A percentile compares a stretch with the other conserved stretches of the same genome.
These are phyloP conservation scores for Eospalax fontanierii DNA, from an alignment of 2,797 vertebrate genomes.

Conservation along the genomic window DNA sequence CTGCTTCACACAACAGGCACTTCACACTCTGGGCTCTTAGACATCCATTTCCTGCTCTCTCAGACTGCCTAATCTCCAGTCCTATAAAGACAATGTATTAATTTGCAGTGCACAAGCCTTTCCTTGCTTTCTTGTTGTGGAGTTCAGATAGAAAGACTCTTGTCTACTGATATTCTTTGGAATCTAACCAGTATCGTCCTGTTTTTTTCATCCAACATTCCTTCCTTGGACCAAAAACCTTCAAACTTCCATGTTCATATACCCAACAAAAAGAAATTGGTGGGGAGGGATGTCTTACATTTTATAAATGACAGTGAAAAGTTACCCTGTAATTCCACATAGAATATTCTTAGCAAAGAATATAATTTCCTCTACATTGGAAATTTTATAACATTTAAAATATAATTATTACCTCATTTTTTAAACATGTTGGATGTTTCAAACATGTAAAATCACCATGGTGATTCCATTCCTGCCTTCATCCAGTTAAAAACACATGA, in stretches of 20 bases:
- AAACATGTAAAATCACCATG: constrained; percentile 28
- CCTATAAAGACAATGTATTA: not conserved
- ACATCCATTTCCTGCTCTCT: not conserved
- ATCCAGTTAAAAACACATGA: constrained; percentile 38
- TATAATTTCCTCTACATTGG: constrained; percentile 22
- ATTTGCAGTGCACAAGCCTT: not conserved
- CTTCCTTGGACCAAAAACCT: not conserved
- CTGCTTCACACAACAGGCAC: not conserved
- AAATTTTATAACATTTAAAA: constrained; percentile 35
- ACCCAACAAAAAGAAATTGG: not conserved
- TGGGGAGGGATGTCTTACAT: not conserved
- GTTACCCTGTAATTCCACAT: not conserved
- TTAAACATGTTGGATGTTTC: constrained; percentile 50
- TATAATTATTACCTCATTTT: constrained; percentile 51
- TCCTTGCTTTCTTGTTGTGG: not conserved
- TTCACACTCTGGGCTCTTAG: not conserved
- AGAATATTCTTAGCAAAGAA: constrained; percentile 5
- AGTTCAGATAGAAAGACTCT: not conserved
- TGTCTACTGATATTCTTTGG: not conserved
- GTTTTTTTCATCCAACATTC: not conserved
- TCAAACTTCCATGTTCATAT: not conserved
- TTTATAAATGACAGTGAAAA: constrained; percentile 54
- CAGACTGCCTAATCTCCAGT: not conserved
- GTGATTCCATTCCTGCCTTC: constrained; percentile 30
- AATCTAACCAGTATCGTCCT: not conserved